Evolutionary conservation across 2,888 invertebrate genomes (phyloP).

Genomic region (Oeneis ivallda): DNA sequence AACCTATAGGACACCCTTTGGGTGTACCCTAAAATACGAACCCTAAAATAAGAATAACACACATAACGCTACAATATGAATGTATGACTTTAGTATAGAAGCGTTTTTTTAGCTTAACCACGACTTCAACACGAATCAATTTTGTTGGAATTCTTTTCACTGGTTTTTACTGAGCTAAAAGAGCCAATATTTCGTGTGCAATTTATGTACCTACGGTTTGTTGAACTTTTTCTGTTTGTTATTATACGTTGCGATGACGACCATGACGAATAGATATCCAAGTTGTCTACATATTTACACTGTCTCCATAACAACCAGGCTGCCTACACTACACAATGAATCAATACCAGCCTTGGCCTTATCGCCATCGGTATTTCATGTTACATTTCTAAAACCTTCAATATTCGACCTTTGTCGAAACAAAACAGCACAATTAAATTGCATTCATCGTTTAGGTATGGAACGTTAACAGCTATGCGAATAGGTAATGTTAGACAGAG

Average conservation of each 20-base stretch:
- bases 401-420: background rate
- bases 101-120: no score
- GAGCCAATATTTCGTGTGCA: background rate
- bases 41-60: no score
- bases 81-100: no score
- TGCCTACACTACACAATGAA: conserved; percentile 11
- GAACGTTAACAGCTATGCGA: background rate
- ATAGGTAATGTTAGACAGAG: background rate
- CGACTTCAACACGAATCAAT: no score
- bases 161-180: no score
- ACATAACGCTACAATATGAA: no score
- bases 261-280: conserved; percentile 4
- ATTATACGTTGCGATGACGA: conserved; percentile 17
- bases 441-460: background rate
- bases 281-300: conserved; percentile 14
- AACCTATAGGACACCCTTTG: no score
- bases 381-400: conserved; percentile 12
- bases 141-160: no score
- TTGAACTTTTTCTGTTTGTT: conserved; percentile 4
- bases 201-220: background rate
- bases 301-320: conserved; percentile 25
- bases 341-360: conserved; percentile 15
- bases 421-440: background rate
- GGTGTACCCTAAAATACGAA: no score
- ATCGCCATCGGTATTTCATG: background rate